Conservation (phyloP, 2,113 vertebrate genomes). For the Nibea albiflora region DNA sequence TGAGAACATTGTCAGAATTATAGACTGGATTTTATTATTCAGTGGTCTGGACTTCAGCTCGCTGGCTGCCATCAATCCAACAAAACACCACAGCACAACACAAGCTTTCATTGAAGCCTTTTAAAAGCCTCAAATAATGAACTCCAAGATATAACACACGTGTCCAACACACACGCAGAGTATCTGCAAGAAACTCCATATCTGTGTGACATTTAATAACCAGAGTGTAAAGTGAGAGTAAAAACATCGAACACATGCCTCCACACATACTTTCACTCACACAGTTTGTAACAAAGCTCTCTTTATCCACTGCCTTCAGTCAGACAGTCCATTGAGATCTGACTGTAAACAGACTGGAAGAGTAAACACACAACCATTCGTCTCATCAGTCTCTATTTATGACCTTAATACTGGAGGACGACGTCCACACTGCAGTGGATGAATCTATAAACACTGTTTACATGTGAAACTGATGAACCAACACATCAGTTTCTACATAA, state of each 20-base stretch:
- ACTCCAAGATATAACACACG: too few species aligned
- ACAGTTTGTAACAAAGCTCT: constrained; percentile 10
- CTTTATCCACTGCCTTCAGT: constrained; percentile 13
- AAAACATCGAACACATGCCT: neutral
- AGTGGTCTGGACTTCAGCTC: too few species aligned
- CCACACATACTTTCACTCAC: constrained; percentile 4
- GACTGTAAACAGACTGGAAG: constrained; percentile 2
- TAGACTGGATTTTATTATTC: too few species aligned
- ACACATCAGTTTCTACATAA: neutral
- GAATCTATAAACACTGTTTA: neutral
- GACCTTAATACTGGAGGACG: neutral
- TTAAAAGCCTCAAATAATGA: too few species aligned
- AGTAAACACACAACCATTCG: neutral
- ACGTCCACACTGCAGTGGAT: neutral
- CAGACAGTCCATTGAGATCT: constrained; percentile 11
- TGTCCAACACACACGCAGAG: too few species aligned
- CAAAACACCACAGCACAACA: too few species aligned
- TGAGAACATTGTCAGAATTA: too few species aligned
- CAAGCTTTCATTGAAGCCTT: too few species aligned
- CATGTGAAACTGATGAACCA: neutral
- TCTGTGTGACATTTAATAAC: neutral
- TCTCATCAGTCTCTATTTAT: neutral
- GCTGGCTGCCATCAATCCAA: too few species aligned
- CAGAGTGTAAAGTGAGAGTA: neutral
- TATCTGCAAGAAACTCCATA: too few species aligned